Percentiles rank a stretch among this genome's conserved stretches.
Evolutionary conservation across 2,888 invertebrate species (phyloP).

Genomic region (Pollenia labialis): DNA sequence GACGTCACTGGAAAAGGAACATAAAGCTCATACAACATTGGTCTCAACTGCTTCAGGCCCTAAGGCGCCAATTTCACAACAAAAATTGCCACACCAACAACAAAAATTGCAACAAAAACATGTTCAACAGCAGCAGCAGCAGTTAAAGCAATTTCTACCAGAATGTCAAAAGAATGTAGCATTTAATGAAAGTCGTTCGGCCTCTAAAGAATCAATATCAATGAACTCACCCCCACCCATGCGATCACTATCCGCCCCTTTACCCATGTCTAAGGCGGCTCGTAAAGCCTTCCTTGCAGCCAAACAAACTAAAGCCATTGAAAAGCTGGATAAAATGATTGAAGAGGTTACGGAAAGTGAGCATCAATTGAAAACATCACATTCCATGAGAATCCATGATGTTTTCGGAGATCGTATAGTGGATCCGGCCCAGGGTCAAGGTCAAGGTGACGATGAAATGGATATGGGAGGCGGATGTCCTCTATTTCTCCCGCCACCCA

Average conservation of each 20-base stretch:
- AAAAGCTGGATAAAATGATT: conserved; percentile 84
- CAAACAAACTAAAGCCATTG: conserved; percentile 83
- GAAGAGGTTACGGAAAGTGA: conserved; percentile 83
- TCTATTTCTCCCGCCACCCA: conserved; percentile 78
- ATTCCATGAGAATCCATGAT: conserved; percentile 77
- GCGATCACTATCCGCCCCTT: conserved; percentile 78
- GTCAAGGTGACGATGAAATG: conserved; percentile 70
- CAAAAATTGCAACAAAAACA: background rate
- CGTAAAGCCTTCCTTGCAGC: conserved; percentile 82
- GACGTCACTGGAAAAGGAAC: conserved; percentile 52
- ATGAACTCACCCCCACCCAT: conserved; percentile 79
- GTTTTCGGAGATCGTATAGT: conserved; percentile 75
- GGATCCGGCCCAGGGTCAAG: background rate
- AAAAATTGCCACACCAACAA: conserved; percentile 56
- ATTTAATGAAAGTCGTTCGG: conserved; percentile 75
- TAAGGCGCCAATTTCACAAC: background rate
- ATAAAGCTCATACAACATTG: conserved; percentile 25
- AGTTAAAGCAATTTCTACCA: conserved; percentile 2
- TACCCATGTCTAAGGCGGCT: conserved; percentile 81
- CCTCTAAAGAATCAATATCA: conserved; percentile 78
- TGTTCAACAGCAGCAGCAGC: conserved; percentile 6
- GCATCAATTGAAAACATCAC: conserved; percentile 79
- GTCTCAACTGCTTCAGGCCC: conserved; percentile 14
- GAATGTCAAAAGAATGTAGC: conserved; percentile 72
- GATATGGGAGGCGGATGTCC: conserved; percentile 78